A percentile compares a stretch with the other conserved stretches of the same genome.
Conservation (phyloP, 2,888 invertebrate species). For the Pyrrhosoma nymphula region DNA sequence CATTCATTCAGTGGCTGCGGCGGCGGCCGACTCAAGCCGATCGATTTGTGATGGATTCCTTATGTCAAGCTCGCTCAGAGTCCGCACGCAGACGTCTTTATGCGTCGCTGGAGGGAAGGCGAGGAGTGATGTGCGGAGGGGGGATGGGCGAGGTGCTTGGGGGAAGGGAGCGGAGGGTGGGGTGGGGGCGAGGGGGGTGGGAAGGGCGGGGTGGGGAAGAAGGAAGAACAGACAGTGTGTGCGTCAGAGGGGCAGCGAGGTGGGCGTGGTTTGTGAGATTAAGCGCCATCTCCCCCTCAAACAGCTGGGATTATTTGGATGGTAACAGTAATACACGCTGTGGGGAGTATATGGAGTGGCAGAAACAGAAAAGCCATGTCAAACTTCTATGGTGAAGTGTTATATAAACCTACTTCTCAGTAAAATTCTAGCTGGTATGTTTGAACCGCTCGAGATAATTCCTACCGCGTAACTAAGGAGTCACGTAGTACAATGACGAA, state of each 20-base stretch:
- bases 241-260: neutral
- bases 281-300: too few relatives aligned
- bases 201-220: neutral
- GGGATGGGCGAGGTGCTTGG: neutral
- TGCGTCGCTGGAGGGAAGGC: neutral
- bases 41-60: constrained; percentile 48
- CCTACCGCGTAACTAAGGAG: too few relatives aligned
- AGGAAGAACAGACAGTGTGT: neutral
- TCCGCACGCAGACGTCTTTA: constrained; percentile 29
- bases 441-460: too few relatives aligned
- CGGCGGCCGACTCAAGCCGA: neutral
- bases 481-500: too few relatives aligned
- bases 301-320: too few relatives aligned
- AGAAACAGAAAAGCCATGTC: too few relatives aligned
- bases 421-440: too few relatives aligned
- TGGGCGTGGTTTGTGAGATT: too few relatives aligned
- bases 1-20: neutral
- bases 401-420: too few relatives aligned
- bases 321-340: too few relatives aligned
- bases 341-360: too few relatives aligned
- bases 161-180: neutral
- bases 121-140: neutral
- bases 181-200: neutral
- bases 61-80: constrained; percentile 26
- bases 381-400: too few relatives aligned